A percentile compares a stretch with the other conserved stretches of the same genome.
Conservation (phyloP, 2,797 vertebrate genomes). For the Oophaga sylvatica region DNA sequence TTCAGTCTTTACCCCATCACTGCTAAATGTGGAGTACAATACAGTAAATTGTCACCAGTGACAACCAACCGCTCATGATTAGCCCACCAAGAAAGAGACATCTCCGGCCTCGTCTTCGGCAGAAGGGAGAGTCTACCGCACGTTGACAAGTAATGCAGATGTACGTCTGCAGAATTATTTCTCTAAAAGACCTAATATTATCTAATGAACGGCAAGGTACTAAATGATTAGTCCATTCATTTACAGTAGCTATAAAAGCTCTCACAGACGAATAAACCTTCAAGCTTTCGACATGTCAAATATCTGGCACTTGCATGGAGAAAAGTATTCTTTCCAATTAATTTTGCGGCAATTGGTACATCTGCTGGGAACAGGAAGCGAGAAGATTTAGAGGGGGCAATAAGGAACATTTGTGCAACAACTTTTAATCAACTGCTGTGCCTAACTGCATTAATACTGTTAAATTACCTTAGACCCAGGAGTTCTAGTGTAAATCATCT, state of each 20-base stretch:
- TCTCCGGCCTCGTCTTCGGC: neutral
- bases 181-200: constrained; percentile 54
- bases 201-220: constrained; percentile 53
- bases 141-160: constrained; percentile 53
- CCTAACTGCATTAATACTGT: constrained; percentile 74
- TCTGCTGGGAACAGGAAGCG: constrained; percentile 70
- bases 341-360: constrained; percentile 75
- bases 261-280: constrained; percentile 54
- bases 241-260: constrained; percentile 54
- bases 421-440: constrained; percentile 82
- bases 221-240: constrained; percentile 59
- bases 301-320: constrained; percentile 67
- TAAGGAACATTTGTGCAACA: constrained; percentile 78
- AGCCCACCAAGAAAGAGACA: neutral
- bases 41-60: neutral
- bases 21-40: neutral
- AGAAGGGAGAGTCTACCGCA: neutral
- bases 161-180: constrained; percentile 43
- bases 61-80: neutral
- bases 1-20: neutral
- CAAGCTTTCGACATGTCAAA: constrained; percentile 62
- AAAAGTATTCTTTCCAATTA: constrained; percentile 75
- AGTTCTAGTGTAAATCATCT: constrained; percentile 76
- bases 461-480: constrained; percentile 74
- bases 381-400: constrained; percentile 76